phyloP scores from a whole-genome alignment of 2,113 vertebrate species.

The Podilymbus podiceps region DNA sequence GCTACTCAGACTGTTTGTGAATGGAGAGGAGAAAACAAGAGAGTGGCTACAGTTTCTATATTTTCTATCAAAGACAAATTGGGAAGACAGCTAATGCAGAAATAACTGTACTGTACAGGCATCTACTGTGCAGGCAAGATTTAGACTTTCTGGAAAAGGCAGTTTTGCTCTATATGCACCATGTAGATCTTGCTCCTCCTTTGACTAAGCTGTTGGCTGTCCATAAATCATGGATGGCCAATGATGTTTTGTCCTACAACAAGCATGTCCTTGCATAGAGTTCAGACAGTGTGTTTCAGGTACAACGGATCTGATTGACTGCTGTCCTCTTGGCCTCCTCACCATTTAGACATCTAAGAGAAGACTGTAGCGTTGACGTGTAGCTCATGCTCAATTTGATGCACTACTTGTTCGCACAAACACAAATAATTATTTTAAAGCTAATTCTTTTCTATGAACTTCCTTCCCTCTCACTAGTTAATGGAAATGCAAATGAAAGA shows the following conservation, averaged over 20 bases:
- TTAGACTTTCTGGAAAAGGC: background rate
- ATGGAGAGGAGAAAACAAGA: background rate
- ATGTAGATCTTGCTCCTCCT: background rate
- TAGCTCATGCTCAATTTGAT: background rate
- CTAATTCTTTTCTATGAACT: conserved; percentile 4
- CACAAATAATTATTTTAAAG: conserved; percentile 19
- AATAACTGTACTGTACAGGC: background rate
- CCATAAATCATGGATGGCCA: background rate
- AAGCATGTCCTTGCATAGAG: background rate
- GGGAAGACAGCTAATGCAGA: background rate
- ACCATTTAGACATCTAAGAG: background rate
- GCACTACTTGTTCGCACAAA: background rate
- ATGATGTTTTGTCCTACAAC: background rate
- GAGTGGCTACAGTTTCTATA: background rate
- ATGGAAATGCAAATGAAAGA: conserved; percentile 58
- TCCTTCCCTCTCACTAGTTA: conserved; percentile 44
- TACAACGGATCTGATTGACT: background rate
- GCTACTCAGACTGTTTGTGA: background rate
- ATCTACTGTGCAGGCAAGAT: background rate
- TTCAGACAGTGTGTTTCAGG: background rate
- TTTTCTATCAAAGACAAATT: background rate
- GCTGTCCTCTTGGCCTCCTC: background rate
- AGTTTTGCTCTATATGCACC: background rate
- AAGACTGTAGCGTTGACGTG: background rate
- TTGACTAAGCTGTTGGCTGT: background rate